A percentile compares a stretch with the other conserved stretches of the same genome.
phyloP scores from a whole-genome alignment of 1,140 invertebrate species.

The Pomacea maculata region DNA sequence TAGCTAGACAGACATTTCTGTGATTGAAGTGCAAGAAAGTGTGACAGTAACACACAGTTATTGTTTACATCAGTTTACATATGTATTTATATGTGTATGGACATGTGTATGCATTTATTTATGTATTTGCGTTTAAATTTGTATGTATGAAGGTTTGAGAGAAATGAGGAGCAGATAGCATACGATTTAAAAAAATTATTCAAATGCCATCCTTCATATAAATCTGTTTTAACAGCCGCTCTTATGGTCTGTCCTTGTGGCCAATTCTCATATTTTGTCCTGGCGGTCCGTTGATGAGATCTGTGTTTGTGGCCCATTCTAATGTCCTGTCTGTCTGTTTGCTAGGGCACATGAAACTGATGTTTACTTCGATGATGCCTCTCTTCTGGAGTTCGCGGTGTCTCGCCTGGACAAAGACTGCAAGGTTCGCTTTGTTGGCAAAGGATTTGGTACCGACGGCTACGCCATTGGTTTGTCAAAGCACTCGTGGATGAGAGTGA shows the following conservation, averaged over 20 bases:
- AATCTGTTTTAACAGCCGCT: neutral
- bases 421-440: conserved; percentile 41
- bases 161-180: neutral
- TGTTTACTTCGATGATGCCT: conserved; percentile 50
- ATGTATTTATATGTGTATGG: neutral
- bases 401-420: conserved; percentile 46
- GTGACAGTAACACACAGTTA: no score
- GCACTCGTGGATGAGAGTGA: conserved; percentile 31
- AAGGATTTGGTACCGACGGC: conserved; percentile 34
- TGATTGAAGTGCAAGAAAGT: no score
- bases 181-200: no score
- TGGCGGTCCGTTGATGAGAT: neutral
- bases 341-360: conserved; percentile 42
- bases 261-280: neutral
- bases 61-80: no score
- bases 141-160: neutral
- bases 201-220: neutral
- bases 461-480: conserved; percentile 36
- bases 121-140: neutral
- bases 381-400: conserved; percentile 47
- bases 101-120: neutral
- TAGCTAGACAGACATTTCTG: no score
- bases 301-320: neutral
- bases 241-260: no score
- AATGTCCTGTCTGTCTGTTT: neutral